Evolutionary conservation across 1,140 invertebrate genomes (phyloP).

Genomic region (Ceratoteleas bidentatus): DNA sequence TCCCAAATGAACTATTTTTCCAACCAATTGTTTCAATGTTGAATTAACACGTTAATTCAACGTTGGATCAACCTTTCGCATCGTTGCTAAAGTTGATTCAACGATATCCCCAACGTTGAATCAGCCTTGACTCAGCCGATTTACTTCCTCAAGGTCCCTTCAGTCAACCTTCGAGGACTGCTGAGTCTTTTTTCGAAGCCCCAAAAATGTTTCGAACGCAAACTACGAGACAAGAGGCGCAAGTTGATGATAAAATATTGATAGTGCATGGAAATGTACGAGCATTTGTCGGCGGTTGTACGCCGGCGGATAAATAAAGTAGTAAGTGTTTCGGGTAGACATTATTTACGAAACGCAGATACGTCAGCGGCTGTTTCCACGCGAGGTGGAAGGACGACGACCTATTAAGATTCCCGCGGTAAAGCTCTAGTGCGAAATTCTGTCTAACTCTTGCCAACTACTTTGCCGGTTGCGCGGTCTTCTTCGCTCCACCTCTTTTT

Average conservation of each 20-base stretch:
- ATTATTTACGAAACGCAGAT: conserved; percentile 57
- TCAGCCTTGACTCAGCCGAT: too few species aligned
- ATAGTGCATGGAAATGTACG: conserved; percentile 53
- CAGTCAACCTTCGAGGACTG: background rate
- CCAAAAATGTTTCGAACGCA: background rate
- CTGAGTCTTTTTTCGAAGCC: background rate
- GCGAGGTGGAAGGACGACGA: conserved; percentile 64
- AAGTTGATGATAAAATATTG: conserved; percentile 45
- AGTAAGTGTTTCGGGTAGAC: conserved; percentile 64
- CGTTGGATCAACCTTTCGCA: too few species aligned
- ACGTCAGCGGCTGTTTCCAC: conserved; percentile 61
- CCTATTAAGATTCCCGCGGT: conserved; percentile 67
- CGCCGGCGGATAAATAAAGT: conserved; percentile 63
- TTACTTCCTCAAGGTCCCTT: too few species aligned
- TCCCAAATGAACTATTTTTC: too few species aligned
- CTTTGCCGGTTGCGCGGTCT: conserved; percentile 45
- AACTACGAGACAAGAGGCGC: conserved; percentile 25
- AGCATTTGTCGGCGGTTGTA: conserved; percentile 58
- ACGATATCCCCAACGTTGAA: too few species aligned
- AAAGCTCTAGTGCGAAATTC: conserved; percentile 67
- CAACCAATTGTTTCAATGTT: too few species aligned
- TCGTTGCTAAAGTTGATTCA: too few species aligned
- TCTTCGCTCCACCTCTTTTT: conserved; percentile 64
- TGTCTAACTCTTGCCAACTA: conserved; percentile 58
- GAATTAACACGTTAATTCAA: too few species aligned